A percentile compares a stretch with the other conserved stretches of the same genome.
phyloP scores from a whole-genome alignment of 2,888 invertebrate genomes.

The Brachyptera putata region DNA sequence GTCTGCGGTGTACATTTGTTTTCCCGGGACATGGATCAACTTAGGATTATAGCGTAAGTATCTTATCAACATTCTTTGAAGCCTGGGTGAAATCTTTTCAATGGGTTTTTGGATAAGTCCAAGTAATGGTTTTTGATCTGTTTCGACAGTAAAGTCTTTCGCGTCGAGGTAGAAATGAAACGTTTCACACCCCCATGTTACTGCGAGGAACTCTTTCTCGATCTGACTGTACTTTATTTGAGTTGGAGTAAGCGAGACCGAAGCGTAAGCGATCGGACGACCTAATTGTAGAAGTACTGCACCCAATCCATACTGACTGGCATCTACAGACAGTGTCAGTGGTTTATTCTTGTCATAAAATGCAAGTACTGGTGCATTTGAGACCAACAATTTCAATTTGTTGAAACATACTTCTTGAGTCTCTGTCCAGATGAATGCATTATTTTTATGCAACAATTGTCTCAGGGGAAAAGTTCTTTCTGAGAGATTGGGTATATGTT shows the following conservation, averaged over 20 bases:
- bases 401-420: background rate
- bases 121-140: constrained; percentile 15
- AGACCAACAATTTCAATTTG: constrained; percentile 11
- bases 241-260: constrained; percentile 30
- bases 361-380: constrained; percentile 15
- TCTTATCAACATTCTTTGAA: background rate
- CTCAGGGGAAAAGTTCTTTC: constrained; percentile 17
- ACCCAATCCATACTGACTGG: constrained; percentile 32
- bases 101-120: background rate
- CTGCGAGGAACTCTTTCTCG: constrained; percentile 10
- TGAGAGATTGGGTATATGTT: constrained; percentile 13
- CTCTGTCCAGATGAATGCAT: background rate
- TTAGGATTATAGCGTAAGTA: background rate
- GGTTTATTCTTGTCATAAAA: constrained; percentile 26
- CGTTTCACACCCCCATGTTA: background rate
- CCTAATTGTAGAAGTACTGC: constrained; percentile 30
- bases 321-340: constrained; percentile 32
- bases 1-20: constrained; percentile 13
- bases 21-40: constrained; percentile 2
- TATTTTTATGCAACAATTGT: constrained; percentile 10
- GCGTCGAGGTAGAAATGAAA: constrained; percentile 4
- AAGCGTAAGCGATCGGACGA: constrained; percentile 25
- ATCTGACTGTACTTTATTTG: constrained; percentile 23
- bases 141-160: background rate
- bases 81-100: background rate